Conservation (phyloP, 1,140 invertebrate species). For the Acromyrmex echinatior region DNA sequence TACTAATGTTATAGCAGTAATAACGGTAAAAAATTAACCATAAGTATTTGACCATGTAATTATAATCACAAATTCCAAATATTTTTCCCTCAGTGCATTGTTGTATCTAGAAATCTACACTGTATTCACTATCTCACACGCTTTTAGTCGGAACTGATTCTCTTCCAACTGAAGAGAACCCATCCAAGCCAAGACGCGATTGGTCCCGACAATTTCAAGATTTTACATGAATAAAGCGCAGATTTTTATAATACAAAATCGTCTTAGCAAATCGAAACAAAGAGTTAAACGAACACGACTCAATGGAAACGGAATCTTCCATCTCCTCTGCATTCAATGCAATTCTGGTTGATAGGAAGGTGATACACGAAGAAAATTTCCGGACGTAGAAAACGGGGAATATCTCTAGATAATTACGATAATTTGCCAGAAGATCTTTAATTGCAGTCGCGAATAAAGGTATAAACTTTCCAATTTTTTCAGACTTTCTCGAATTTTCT, state of each 20-base stretch:
- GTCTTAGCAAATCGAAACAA: not conserved
- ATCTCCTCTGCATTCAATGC: not conserved
- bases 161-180: not conserved
- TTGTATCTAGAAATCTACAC: not conserved
- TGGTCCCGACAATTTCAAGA: not conserved
- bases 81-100: no score
- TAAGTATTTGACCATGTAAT: no score
- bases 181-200: not conserved
- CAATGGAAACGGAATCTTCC: not conserved
- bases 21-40: no score
- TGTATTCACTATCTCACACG: not conserved
- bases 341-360: not conserved
- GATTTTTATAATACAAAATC: not conserved
- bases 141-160: not conserved
- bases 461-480: not conserved
- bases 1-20: no score
- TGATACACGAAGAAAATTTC: constrained; percentile 52
- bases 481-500: not conserved
- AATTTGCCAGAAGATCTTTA: not conserved
- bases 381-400: not conserved
- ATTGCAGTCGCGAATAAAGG: no score
- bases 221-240: not conserved
- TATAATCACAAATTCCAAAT: no score
- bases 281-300: constrained; percentile 2
- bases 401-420: not conserved